Evolutionary conservation across 2,888 invertebrate species (phyloP).

Genomic region (Temnothorax unifasciatus): DNA sequence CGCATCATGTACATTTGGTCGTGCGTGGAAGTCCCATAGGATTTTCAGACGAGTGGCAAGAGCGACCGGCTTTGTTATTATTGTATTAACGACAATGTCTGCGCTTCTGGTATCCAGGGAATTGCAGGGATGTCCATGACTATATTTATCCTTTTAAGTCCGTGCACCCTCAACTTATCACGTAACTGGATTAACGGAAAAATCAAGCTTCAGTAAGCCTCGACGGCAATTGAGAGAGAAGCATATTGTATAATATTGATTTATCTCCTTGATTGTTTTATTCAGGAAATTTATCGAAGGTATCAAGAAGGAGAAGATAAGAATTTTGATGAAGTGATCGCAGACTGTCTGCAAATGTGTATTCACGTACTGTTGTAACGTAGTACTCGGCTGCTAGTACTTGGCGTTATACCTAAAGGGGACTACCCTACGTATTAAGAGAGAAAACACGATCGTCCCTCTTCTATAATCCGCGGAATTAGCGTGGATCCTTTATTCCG

Average conservation of each 20-base stretch:
- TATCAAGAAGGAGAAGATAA: conserved; percentile 12
- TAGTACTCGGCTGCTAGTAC: not conserved
- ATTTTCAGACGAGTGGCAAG: conserved; percentile 61
- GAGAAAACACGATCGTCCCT: conserved; percentile 57
- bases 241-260: conserved; percentile 35
- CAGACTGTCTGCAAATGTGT: not conserved
- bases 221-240: conserved; percentile 14
- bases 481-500: conserved; percentile 46
- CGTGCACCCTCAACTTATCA: conserved; percentile 40
- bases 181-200: conserved; percentile 43
- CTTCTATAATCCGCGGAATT: conserved; percentile 66
- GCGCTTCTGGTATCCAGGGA: conserved; percentile 46
- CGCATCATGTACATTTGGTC: conserved; percentile 63
- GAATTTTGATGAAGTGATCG: conserved; percentile 13
- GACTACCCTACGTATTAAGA: conserved; percentile 35
- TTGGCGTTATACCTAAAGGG: conserved; percentile 23
- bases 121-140: conserved; percentile 51
- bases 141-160: conserved; percentile 67
- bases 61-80: conserved; percentile 64
- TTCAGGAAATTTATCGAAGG: conserved; percentile 19
- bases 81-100: conserved; percentile 70
- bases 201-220: conserved; percentile 31
- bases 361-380: not conserved
- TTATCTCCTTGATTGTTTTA: conserved; percentile 37
- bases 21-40: conserved; percentile 72